Percentiles rank a stretch among this genome's conserved stretches.
Conservation (phyloP, 2,888 invertebrate species). For the Nephrocerus scutellatus region DNA sequence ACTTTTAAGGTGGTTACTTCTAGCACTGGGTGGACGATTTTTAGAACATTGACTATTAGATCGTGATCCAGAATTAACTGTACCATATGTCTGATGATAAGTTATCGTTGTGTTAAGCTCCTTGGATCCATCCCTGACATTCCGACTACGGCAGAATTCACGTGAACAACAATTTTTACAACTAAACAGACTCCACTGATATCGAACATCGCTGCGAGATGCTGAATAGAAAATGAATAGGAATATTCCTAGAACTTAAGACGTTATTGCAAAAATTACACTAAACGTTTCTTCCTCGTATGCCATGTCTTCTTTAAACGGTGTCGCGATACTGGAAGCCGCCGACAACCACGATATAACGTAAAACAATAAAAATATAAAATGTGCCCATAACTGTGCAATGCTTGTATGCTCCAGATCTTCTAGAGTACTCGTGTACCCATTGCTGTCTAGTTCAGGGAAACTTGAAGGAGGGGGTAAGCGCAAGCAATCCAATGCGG, state of each 20-base stretch:
- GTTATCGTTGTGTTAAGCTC: constrained; percentile 56
- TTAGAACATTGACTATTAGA: constrained; percentile 63
- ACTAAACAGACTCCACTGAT: constrained; percentile 65
- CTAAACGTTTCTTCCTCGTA: constrained; percentile 71
- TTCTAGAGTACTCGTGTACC: constrained; percentile 68
- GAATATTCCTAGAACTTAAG: constrained; percentile 68
- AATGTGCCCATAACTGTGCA: constrained; percentile 73
- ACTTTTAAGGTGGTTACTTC: constrained; percentile 56
- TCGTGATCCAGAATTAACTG: constrained; percentile 50
- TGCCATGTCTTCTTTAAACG: constrained; percentile 54
- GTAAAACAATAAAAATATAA: constrained; percentile 68
- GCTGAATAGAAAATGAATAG: constrained; percentile 79
- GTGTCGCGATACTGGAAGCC: constrained; percentile 65
- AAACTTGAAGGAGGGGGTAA: too few relatives aligned
- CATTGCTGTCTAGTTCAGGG: too few relatives aligned
- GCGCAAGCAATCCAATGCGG: too few relatives aligned
- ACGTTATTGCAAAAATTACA: constrained; percentile 65
- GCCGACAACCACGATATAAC: constrained; percentile 70
- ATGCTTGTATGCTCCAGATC: constrained; percentile 78
- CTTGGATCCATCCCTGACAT: constrained; percentile 60
- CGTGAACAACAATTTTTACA: constrained; percentile 54
- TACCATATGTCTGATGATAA: constrained; percentile 48
- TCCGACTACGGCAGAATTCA: constrained; percentile 58
- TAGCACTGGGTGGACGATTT: constrained; percentile 58
- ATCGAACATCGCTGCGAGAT: constrained; percentile 74